These are phyloP conservation scores for Ormyrus rosae DNA, from an alignment of 2,888 invertebrate species.

Conservation along the genomic window DNA sequence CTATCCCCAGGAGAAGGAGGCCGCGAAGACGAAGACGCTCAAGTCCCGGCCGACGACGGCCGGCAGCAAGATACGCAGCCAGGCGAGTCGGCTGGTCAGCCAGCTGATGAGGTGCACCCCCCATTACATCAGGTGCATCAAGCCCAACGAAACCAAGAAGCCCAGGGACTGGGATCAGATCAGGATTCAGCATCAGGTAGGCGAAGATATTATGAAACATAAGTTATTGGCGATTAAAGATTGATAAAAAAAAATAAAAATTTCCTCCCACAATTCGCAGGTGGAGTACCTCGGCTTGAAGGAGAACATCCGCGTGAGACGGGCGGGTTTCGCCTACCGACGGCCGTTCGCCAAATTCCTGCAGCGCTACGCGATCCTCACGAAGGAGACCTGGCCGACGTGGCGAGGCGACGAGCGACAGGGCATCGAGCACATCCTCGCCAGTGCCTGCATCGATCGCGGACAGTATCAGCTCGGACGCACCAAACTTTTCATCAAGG, in stretches of 20 bases:
- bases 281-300: slow-evolving; percentile 83
- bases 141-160: slow-evolving; percentile 83
- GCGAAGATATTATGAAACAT: not conserved
- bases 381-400: slow-evolving; percentile 80
- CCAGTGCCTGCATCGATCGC: slow-evolving; percentile 78
- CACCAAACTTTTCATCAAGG: slow-evolving; percentile 83
- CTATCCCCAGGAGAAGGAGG: slow-evolving; percentile 79
- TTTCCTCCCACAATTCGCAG: slow-evolving; percentile 55
- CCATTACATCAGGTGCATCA: slow-evolving; percentile 84
- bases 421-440: slow-evolving; percentile 79
- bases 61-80: slow-evolving; percentile 81
- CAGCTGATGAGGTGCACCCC: slow-evolving; percentile 83
- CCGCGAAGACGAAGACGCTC: slow-evolving; percentile 70
- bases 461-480: slow-evolving; percentile 82
- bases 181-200: slow-evolving; percentile 79
- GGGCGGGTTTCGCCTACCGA: slow-evolving; percentile 84
- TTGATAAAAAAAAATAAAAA: too few species aligned
- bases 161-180: slow-evolving; percentile 82
- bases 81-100: slow-evolving; percentile 81
- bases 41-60: slow-evolving; percentile 82
- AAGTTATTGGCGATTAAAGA: too few species aligned
- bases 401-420: slow-evolving; percentile 78
- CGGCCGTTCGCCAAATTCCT: slow-evolving; percentile 80
- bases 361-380: slow-evolving; percentile 82
- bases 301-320: slow-evolving; percentile 82